Percentiles rank a stretch among this genome's conserved stretches.
Conservation (phyloP, 2,797 vertebrate genomes). For the Acanthurus lineatus region DNA sequence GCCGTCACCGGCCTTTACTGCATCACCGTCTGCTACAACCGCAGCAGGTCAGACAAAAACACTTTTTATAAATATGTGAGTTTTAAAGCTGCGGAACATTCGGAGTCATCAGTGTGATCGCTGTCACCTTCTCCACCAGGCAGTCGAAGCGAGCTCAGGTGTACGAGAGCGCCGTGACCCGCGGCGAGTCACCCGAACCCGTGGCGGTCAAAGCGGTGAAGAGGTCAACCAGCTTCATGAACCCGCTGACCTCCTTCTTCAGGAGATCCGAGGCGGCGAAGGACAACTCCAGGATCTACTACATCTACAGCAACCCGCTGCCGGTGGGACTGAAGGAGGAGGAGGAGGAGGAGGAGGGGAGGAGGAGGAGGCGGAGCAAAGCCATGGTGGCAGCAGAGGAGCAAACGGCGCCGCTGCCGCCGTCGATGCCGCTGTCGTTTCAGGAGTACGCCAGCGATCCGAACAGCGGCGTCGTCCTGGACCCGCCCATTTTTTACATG, state of each 20-base stretch:
- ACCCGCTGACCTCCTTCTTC: slow-evolving; percentile 72
- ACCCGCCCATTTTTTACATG: slow-evolving; percentile 84
- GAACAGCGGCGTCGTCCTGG: slow-evolving; percentile 70
- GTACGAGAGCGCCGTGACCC: slow-evolving; percentile 79
- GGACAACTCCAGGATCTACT: slow-evolving; percentile 82
- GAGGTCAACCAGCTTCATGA: slow-evolving; percentile 79
- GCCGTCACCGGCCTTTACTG: slow-evolving; percentile 71
- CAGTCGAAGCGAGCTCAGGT: slow-evolving; percentile 74
- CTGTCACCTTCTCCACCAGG: slow-evolving; percentile 55
- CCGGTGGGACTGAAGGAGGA: slow-evolving; percentile 80
- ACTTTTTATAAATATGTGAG: background rate
- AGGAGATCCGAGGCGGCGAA: slow-evolving; percentile 63
- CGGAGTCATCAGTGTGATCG: slow-evolving; percentile 20
- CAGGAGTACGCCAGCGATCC: slow-evolving; percentile 71
- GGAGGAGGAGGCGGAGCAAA: slow-evolving; percentile 6
- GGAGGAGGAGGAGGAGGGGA: slow-evolving; percentile 53
- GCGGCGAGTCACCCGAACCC: slow-evolving; percentile 40
- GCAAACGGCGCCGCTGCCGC: slow-evolving; percentile 3
- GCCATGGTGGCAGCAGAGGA: slow-evolving; percentile 12
- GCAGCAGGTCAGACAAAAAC: slow-evolving; percentile 73
- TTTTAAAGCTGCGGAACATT: background rate
- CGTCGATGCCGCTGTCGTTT: slow-evolving; percentile 39
- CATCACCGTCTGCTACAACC: slow-evolving; percentile 76
- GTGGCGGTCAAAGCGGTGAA: slow-evolving; percentile 74
- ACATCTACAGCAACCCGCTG: slow-evolving; percentile 86